Conservation (phyloP, 2,797 vertebrate genomes). For the Buceros bicornis region DNA sequence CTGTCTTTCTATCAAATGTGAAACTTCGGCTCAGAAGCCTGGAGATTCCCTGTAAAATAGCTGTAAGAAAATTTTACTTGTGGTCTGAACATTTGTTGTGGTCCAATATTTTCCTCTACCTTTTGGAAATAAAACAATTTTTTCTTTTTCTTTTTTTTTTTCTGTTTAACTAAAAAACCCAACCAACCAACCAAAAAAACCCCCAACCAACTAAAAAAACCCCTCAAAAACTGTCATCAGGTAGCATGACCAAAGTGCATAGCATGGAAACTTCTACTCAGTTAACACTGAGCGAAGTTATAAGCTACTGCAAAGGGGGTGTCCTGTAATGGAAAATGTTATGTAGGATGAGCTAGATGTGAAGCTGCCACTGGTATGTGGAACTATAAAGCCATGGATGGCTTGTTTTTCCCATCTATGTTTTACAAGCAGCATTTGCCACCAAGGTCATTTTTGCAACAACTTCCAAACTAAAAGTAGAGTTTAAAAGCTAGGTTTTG, state of each 20-base stretch:
- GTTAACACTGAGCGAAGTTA: background rate
- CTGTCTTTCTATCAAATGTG: background rate
- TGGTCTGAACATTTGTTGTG: background rate
- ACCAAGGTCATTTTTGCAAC: background rate
- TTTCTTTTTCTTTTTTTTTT: background rate
- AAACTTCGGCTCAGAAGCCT: background rate
- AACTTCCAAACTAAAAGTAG: background rate
- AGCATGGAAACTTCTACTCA: background rate
- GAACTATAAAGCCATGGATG: background rate
- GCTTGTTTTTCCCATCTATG: background rate
- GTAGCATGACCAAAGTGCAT: background rate
- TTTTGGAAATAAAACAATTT: background rate
- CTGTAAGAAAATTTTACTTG: background rate
- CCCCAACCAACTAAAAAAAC: background rate
- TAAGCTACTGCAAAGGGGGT: background rate
- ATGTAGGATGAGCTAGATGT: background rate
- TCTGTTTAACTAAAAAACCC: background rate
- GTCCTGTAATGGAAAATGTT: conserved; percentile 37
- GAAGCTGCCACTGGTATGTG: background rate
- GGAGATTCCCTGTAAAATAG: background rate
- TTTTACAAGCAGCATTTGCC: background rate
- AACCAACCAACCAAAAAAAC: background rate
- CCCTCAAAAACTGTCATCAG: background rate
- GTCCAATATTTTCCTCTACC: background rate
- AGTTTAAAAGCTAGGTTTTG: background rate